Evolutionary conservation across 2,888 invertebrate genomes (phyloP).

Genomic region (Steinernema scapterisci): DNA sequence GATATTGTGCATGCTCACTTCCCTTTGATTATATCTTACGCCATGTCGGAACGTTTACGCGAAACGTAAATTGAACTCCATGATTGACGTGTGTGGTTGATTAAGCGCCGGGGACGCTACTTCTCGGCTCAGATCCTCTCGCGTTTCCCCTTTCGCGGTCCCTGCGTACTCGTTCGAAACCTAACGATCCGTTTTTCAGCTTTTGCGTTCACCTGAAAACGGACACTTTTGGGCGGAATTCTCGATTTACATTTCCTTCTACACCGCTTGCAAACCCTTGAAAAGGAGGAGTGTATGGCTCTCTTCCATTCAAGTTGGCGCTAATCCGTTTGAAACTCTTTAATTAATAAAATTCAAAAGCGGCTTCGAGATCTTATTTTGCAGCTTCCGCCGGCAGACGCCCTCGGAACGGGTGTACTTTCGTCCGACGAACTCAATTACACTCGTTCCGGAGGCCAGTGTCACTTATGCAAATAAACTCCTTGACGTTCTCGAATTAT

Average conservation of each 20-base stretch:
- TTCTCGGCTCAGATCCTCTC: too few species aligned
- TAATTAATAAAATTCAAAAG: too few species aligned
- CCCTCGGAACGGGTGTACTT: conserved; percentile 3
- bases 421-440: conserved; percentile 17
- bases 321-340: too few species aligned
- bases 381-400: background rate
- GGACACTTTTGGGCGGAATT: background rate
- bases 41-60: conserved; percentile 8
- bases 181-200: background rate
- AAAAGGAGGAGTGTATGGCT: too few species aligned
- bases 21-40: background rate
- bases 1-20: background rate
- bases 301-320: too few species aligned
- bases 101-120: background rate
- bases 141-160: too few species aligned
- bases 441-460: background rate
- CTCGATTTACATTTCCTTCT: background rate
- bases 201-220: background rate
- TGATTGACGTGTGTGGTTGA: background rate
- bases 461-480: conserved; percentile 20
- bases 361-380: background rate
- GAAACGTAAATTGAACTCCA: conserved; percentile 1
- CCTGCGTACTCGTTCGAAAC: too few species aligned
- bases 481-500: conserved; percentile 17
- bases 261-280: too few species aligned